Evolutionary conservation across 2,888 invertebrate genomes (phyloP).

Genomic region (Hirtodrosophila confusa): DNA sequence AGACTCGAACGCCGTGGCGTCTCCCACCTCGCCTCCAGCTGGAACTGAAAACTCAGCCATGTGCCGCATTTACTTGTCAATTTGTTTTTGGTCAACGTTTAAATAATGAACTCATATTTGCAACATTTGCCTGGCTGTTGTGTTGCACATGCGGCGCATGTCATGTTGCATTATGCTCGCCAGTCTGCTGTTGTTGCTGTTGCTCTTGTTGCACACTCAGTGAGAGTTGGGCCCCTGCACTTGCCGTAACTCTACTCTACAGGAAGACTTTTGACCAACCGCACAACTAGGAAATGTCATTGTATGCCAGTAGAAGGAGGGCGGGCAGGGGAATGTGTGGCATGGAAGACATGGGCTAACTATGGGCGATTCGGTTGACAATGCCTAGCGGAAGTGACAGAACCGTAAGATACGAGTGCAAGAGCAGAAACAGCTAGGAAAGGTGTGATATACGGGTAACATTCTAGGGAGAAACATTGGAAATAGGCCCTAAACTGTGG

Average conservation of each 20-base stretch:
- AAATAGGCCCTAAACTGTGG: too few species aligned
- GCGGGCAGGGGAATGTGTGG: slow-evolving; percentile 4
- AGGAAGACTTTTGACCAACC: slow-evolving; percentile 80
- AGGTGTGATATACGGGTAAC: background rate
- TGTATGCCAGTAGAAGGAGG: slow-evolving; percentile 11
- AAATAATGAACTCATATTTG: slow-evolving; percentile 82
- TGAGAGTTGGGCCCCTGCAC: slow-evolving; percentile 60
- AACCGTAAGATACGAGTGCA: slow-evolving; percentile 7
- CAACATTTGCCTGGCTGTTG: slow-evolving; percentile 66
- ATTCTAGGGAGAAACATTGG: too few species aligned
- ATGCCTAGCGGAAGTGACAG: slow-evolving; percentile 22
- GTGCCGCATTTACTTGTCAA: slow-evolving; percentile 79
- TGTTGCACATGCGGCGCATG: slow-evolving; percentile 79
- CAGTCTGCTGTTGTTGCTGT: slow-evolving; percentile 23
- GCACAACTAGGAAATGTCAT: slow-evolving; percentile 77
- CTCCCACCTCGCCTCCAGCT: slow-evolving; percentile 23
- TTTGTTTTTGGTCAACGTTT: slow-evolving; percentile 82
- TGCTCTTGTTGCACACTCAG: slow-evolving; percentile 20
- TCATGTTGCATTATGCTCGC: slow-evolving; percentile 77
- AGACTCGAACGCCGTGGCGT: slow-evolving; percentile 22
- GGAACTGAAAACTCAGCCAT: slow-evolving; percentile 60
- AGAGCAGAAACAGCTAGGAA: slow-evolving; percentile 1
- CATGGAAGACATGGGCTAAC: slow-evolving; percentile 25
- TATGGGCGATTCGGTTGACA: slow-evolving; percentile 19
- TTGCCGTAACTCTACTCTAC: slow-evolving; percentile 76